Base-by-base conservation (phyloP, 2,888 invertebrate species). In the Dioctria rufipes region DNA sequence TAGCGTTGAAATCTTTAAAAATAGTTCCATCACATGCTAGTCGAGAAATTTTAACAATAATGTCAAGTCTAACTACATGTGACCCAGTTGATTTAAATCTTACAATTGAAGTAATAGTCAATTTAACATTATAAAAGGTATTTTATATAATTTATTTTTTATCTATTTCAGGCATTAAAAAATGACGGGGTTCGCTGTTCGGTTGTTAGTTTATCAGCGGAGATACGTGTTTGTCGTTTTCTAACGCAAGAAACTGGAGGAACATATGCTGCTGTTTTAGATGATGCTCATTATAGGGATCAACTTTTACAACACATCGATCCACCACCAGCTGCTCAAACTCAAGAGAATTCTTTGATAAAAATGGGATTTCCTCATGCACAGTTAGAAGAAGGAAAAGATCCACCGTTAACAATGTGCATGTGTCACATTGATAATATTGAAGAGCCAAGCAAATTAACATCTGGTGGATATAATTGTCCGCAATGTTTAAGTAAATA, bases 401-500 rank as follows among this genome's bases (percentile, higher is more conserved):
- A 93, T 84, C 92, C 93, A 69, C 93, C 94, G 5, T 92, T 96
- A 83, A 95, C 96, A 43, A 94, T 97, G 89, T 98, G 98, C 90
- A 96, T 97, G 95, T 98, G 96, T 86, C 97, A 97, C 87, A 91
- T 97, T 69, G 97, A 97, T 85, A 94, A 92, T 84, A 89, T 91
- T 37, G 94, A 94, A 65, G 92, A 93, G 79, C 91, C 91, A 54
- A 91, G 92, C 80, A 94, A 94, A 85, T 90, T 94, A 69, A 92
- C 92, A 75, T 93, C 94, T 39, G 94, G 94, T 9, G 96, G 96
- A 1, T 96, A 96, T 87, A 92, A 95, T 86, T 97, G 96, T 85
- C 96, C 97, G n/a, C 98, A 99, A 88, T 99, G 99, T 89, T 94
- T 95, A 85, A 96, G 97, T 89, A 98, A 98, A 90, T 99, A 99